These are phyloP conservation scores for Megalops cyprinoides DNA, from an alignment of 2,797 vertebrate genomes.

Conservation along the genomic window DNA sequence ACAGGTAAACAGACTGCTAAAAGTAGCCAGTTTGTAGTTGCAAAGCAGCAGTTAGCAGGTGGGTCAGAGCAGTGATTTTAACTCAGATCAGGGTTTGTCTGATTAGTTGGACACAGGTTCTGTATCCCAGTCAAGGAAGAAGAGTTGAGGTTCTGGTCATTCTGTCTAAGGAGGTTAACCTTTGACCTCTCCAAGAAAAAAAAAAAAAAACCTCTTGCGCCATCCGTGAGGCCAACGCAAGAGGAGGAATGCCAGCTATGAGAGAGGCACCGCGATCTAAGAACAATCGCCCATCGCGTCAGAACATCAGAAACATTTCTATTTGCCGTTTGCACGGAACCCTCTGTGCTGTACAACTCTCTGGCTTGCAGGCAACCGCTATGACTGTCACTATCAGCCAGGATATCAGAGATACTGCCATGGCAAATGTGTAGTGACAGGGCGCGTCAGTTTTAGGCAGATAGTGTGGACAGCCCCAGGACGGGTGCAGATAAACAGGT, in stretches of 20 bases:
- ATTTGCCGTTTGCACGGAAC: slow-evolving; percentile 1
- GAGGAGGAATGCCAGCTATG: too few species aligned
- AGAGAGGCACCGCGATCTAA: not conserved
- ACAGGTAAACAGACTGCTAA: too few species aligned
- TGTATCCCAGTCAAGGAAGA: not conserved
- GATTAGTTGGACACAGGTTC: too few species aligned
- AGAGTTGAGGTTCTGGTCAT: not conserved
- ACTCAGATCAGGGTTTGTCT: too few species aligned
- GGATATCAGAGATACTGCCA: not conserved
- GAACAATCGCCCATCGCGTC: not conserved
- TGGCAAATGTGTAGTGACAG: not conserved
- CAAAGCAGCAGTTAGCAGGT: too few species aligned
- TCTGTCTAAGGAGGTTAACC: too few species aligned
- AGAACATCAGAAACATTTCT: not conserved
- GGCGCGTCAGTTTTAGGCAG: not conserved
- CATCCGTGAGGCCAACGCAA: too few species aligned
- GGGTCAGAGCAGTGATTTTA: too few species aligned
- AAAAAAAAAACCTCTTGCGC: too few species aligned
- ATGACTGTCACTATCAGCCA: slow-evolving; percentile 16
- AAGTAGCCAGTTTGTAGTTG: too few species aligned
- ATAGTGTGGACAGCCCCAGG: not conserved
- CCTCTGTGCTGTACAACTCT: not conserved
- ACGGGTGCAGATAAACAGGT: not conserved
- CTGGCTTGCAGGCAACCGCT: slow-evolving; percentile 1
- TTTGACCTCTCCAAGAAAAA: too few species aligned